These are phyloP conservation scores for Canis aureus DNA, from an alignment of 2,113 vertebrate genomes.

Conservation along the genomic window DNA sequence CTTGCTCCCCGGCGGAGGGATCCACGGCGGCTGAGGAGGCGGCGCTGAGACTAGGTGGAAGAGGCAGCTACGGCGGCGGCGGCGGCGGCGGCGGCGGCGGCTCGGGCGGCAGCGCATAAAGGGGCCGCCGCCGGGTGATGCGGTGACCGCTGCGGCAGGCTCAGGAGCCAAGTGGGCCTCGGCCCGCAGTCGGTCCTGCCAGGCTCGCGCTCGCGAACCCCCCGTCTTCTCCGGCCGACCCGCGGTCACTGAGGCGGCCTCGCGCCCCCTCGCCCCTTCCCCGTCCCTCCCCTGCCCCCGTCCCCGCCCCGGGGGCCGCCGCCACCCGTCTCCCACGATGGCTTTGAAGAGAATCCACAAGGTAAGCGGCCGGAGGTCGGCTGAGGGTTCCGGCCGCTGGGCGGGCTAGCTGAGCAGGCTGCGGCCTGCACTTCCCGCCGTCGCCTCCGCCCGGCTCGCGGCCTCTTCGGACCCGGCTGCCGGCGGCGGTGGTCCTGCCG, in stretches of 20 bases:
- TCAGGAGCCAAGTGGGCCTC: conserved; percentile 65
- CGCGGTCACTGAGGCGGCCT: conserved; percentile 67
- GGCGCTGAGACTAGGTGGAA: conserved; percentile 54
- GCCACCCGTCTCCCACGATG: conserved; percentile 86
- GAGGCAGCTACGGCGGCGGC: conserved; percentile 56
- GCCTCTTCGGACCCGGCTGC: conserved; percentile 37
- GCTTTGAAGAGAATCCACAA: conserved; percentile 98
- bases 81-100: conserved; percentile 62
- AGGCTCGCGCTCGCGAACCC: background rate
- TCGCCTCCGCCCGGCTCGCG: background rate
- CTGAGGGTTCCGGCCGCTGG: background rate
- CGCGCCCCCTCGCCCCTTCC: conserved; percentile 76
- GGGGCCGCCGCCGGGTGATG: conserved; percentile 79
- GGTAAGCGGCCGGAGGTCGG: conserved; percentile 88
- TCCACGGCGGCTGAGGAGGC: conserved; percentile 63
- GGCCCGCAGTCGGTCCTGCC: conserved; percentile 51
- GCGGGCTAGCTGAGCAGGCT: background rate
- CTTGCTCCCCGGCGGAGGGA: conserved; percentile 77
- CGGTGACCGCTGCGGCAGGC: conserved; percentile 76
- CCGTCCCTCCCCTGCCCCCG: conserved; percentile 81
- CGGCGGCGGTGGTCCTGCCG: conserved; percentile 11
- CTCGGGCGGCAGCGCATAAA: conserved; percentile 74
- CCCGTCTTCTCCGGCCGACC: background rate
- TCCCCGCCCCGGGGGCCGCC: conserved; percentile 78
- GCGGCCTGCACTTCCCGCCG: conserved; percentile 63